Conservation (phyloP, 2,888 invertebrate genomes). For the Lycophotia porphyrea region DNA sequence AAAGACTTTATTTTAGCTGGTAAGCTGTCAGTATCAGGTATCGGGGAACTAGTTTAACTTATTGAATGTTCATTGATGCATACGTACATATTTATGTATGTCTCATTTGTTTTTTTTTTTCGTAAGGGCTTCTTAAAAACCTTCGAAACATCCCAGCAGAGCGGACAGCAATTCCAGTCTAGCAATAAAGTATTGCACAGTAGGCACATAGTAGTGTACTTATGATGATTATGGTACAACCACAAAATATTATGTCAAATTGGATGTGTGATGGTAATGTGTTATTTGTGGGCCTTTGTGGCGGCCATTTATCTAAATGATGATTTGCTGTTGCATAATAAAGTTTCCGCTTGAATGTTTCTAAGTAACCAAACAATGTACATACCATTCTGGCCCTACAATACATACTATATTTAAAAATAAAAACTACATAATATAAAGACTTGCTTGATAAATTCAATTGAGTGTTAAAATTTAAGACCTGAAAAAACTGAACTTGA, state of each 20-base stretch:
- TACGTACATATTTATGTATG: neutral
- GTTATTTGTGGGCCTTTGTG: conserved; percentile 17
- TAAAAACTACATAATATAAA: neutral
- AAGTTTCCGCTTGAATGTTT: conserved; percentile 15
- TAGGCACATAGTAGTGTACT: neutral
- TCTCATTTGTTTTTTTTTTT: neutral
- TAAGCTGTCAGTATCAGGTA: neutral
- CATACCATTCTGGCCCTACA: neutral
- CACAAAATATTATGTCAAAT: conserved; percentile 31
- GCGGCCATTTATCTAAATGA: conserved; percentile 27
- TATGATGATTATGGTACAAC: conserved; percentile 21
- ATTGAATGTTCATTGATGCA: neutral
- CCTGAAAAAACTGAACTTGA: neutral
- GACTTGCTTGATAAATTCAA: neutral
- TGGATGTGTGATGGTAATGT: conserved; percentile 22
- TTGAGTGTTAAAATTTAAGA: neutral
- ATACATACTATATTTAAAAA: neutral
- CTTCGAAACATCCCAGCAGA: neutral
- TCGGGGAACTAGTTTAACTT: neutral
- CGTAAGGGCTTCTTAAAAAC: neutral
- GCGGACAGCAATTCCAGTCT: neutral
- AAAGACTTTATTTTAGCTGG: neutral
- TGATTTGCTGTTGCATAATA: conserved; percentile 34
- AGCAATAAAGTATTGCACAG: neutral
- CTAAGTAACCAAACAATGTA: conserved; percentile 16